phyloP scores from a whole-genome alignment of 2,113 vertebrate species.

The Ramphastos sulfuratus region DNA sequence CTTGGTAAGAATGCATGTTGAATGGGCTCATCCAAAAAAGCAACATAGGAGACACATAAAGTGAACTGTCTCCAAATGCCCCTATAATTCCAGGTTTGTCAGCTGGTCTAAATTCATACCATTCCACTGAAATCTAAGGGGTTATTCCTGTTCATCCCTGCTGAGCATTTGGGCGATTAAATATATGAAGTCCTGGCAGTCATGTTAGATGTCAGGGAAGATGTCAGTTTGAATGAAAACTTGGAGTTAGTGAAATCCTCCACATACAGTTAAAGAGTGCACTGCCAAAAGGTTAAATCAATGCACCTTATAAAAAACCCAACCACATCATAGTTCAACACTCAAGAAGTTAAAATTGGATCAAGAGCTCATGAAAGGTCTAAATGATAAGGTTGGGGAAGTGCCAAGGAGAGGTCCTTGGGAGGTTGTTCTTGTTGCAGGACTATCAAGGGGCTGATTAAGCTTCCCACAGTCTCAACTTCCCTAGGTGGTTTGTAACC shows the following conservation, averaged over 20 bases:
- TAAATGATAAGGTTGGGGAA: not conserved
- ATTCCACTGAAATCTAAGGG: not conserved
- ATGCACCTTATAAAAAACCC: not conserved
- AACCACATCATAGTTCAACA: not conserved
- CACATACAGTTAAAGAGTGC: not conserved
- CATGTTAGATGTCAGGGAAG: slow-evolving; percentile 24
- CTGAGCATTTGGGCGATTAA: slow-evolving; percentile 25
- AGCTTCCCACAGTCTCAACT: not conserved
- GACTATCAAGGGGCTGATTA: slow-evolving; percentile 46
- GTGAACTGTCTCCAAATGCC: not conserved
- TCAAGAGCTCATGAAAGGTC: slow-evolving; percentile 15
- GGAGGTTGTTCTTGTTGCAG: not conserved
- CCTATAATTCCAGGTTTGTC: not conserved
- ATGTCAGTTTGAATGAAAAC: not conserved
- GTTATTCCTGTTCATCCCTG: not conserved
- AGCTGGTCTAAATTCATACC: not conserved
- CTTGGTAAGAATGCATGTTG: not conserved
- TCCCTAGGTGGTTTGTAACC: slow-evolving; percentile 24
- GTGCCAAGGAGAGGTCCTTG: not conserved
- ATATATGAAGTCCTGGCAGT: not conserved
- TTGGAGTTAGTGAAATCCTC: not conserved
- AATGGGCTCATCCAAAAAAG: not conserved
- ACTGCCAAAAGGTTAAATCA: slow-evolving; percentile 7
- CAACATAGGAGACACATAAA: not conserved
- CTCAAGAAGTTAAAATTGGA: slow-evolving; percentile 7